Percentiles rank a stretch among this genome's conserved stretches.
Evolutionary conservation across 2,113 vertebrate species (phyloP).

Genomic region (Progne subis): DNA sequence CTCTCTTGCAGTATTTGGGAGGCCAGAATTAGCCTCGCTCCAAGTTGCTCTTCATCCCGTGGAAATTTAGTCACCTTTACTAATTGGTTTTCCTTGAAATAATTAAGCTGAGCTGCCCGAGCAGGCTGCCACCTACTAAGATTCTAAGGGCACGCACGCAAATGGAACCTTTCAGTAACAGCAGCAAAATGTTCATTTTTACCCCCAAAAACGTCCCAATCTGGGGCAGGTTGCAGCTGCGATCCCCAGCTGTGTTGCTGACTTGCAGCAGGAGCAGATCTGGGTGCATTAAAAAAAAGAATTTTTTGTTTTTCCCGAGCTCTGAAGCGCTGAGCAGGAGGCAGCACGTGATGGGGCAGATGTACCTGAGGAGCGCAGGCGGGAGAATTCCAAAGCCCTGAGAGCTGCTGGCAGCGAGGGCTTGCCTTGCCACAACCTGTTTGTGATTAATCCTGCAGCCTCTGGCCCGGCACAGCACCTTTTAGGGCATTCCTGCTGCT

Average conservation of each 20-base stretch:
- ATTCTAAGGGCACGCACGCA: neutral
- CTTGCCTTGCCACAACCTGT: neutral
- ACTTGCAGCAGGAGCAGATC: neutral
- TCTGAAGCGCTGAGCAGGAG: neutral
- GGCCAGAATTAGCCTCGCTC: slow-evolving; percentile 10
- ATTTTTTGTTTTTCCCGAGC: neutral
- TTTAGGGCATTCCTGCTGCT: neutral
- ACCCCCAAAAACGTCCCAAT: rapidly evolving
- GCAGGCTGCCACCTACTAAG: slow-evolving; percentile 45
- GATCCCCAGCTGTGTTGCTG: neutral
- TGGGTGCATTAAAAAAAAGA: neutral
- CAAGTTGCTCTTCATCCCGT: slow-evolving; percentile 36
- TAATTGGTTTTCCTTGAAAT: slow-evolving; percentile 68
- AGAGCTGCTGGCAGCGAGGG: slow-evolving; percentile 37
- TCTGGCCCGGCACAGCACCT: neutral
- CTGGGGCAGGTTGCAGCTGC: neutral
- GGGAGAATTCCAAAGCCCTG: slow-evolving; percentile 2
- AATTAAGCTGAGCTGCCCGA: slow-evolving; percentile 46
- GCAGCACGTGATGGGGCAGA: neutral
- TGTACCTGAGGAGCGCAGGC: neutral
- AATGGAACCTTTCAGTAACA: neutral
- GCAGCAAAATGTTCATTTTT: neutral
- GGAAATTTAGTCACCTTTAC: slow-evolving; percentile 72
- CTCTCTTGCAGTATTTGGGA: slow-evolving; percentile 40
- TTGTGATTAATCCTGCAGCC: neutral